Evolutionary conservation across 2,797 vertebrate species (phyloP), one percentile per base, ranked within the genome.

Genomic region (Tokudaia tokunoshimensis): DNA sequence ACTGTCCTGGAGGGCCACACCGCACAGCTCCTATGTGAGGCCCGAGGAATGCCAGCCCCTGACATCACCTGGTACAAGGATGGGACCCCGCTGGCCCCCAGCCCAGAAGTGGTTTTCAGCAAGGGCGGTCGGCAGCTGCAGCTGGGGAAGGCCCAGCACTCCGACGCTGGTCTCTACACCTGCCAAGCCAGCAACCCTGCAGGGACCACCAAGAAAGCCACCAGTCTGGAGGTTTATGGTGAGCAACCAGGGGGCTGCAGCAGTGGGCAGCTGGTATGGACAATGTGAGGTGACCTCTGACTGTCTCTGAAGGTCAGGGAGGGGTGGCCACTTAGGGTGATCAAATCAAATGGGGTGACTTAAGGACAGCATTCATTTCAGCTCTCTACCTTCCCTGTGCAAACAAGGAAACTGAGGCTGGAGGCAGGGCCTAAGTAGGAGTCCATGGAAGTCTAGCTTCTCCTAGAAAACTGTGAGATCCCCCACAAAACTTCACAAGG

Each of bases 1-100:
- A 98, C 98, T 0, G 98, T 99, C 97, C 98, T 99, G 92, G 97
- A 99, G 89, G 99, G 99, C 24, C 99, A 98, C 88, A 96, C 98
- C 1, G 98, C 97, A 26, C 98, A 98, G 80, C 98, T 99, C 13
- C 97, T 98, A 83, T 99, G 99, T 57, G 99, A 99, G 59, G 98
- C 98, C 0, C 98, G 98, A 59, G 99, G 99, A 4, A 98, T 98
- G 1, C 99, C 99, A 0, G 20, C 94, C 12, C 99, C 99, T 70
- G 98, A 98, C 41, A 98, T 99, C 96, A 98, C 98, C 87, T 99
- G 99, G 99, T 97, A 99, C 37, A 99, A 99, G 97, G 99, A 99
- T 41, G 98, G 98, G 96, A 98, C 97, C 83, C 98, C 98, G 15
- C 98, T 99, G 13, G 98, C 99, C 82, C 98, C 99, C 97, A 98